phyloP scores from a whole-genome alignment of 2,888 invertebrate species.

The Calephelis perditalis region DNA sequence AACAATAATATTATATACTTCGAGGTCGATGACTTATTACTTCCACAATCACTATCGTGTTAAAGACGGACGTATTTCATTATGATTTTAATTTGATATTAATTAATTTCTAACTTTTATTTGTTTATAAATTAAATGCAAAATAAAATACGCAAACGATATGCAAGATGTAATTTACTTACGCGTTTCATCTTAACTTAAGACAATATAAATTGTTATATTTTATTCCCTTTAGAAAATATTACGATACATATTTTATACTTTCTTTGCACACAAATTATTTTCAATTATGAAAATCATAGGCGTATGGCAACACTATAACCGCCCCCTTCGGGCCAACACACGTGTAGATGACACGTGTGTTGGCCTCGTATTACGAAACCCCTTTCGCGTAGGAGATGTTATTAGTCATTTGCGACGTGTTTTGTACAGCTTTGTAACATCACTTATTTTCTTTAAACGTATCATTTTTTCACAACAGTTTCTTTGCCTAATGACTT shows the following conservation, averaged over 20 bases:
- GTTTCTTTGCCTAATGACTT: slow-evolving; percentile 68
- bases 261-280: background rate
- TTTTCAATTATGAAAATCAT: background rate
- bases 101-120: too few species aligned
- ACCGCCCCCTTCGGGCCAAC: background rate
- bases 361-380: too few species aligned
- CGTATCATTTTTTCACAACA: slow-evolving; percentile 49
- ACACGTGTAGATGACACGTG: too few species aligned
- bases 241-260: background rate
- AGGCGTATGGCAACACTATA: background rate
- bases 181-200: background rate
- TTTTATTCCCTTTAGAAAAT: slow-evolving; percentile 1
- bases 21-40: background rate
- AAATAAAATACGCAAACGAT: background rate
- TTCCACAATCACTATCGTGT: background rate
- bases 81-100: too few species aligned
- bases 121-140: background rate
- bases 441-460: slow-evolving; percentile 18
- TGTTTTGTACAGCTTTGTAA: background rate
- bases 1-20: background rate
- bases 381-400: too few species aligned
- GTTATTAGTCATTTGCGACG: background rate
- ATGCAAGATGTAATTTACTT: background rate
- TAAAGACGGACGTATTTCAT: too few species aligned
- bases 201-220: slow-evolving; percentile 1